Conservation (phyloP, 2,113 vertebrate species). For the Hyaena hyaena region DNA sequence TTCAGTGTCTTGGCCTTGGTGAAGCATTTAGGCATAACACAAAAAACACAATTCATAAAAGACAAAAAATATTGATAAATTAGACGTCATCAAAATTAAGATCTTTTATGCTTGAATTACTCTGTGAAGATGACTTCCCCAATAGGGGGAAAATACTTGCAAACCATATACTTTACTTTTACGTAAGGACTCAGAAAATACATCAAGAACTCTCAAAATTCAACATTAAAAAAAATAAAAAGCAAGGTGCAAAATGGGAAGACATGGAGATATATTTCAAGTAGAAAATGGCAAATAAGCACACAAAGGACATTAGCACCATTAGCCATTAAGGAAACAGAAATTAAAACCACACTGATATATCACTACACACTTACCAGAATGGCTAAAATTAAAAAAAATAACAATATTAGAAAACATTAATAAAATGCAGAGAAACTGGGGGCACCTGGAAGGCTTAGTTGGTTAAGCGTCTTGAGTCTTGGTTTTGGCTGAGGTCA, state of each 20-base stretch:
- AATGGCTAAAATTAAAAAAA: not conserved
- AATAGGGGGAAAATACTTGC: not conserved
- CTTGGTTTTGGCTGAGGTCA: no score
- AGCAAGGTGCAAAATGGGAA: not conserved
- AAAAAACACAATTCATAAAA: not conserved
- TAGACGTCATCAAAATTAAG: not conserved
- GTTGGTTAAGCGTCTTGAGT: no score
- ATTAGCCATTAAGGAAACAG: not conserved
- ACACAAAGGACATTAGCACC: not conserved
- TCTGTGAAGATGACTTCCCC: not conserved
- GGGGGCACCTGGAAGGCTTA: no score
- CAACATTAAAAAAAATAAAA: not conserved
- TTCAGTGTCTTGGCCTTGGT: not conserved
- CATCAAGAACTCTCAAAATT: not conserved
- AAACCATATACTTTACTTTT: not conserved
- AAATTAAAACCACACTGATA: not conserved
- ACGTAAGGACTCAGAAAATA: not conserved
- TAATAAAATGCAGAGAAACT: not conserved
- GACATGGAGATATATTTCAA: not conserved
- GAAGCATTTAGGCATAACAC: not conserved
- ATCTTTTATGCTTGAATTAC: not conserved
- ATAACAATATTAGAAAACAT: not conserved
- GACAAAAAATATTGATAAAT: not conserved
- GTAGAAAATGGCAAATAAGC: not conserved
- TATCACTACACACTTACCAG: not conserved